Conservation (phyloP, 2,888 invertebrate species). For the Nycteola revayana region DNA sequence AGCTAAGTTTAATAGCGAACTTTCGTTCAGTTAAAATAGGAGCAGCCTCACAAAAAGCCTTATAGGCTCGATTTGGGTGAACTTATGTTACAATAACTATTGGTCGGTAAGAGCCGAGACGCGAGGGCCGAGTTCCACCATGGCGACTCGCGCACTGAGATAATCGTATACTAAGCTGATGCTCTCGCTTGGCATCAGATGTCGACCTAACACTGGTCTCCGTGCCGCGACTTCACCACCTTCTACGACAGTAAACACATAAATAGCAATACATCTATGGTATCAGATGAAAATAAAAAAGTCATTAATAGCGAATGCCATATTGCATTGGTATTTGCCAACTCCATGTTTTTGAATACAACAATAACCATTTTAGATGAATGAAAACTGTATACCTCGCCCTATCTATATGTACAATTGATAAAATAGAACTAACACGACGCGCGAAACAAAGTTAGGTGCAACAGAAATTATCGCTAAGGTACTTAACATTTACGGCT, state of each 20-base stretch:
- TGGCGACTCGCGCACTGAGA: slow-evolving; percentile 10
- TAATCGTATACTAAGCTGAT: slow-evolving; percentile 14
- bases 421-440: slow-evolving; percentile 71
- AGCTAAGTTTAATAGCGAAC: slow-evolving; percentile 19
- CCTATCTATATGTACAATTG: slow-evolving; percentile 77
- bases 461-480: slow-evolving; percentile 71
- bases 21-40: slow-evolving; percentile 60
- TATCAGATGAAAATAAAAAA: slow-evolving; percentile 38
- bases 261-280: slow-evolving; percentile 62
- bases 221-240: slow-evolving; percentile 44
- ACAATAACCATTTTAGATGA: slow-evolving; percentile 65
- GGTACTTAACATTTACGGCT: slow-evolving; percentile 70
- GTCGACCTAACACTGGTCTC: slow-evolving; percentile 28
- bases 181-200: slow-evolving; percentile 14
- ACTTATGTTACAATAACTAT: slow-evolving; percentile 45
- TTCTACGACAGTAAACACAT: slow-evolving; percentile 54
- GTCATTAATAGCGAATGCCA: slow-evolving; percentile 61
- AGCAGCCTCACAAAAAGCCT: slow-evolving; percentile 56
- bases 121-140: slow-evolving; percentile 44
- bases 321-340: slow-evolving; percentile 63
- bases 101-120: slow-evolving; percentile 43
- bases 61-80: slow-evolving; percentile 38
- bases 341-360: slow-evolving; percentile 61
- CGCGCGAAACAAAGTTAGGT: slow-evolving; percentile 72
- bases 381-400: slow-evolving; percentile 69